Evolutionary conservation across 1,140 invertebrate genomes (phyloP).

Genomic region (Drosophila azteca): DNA sequence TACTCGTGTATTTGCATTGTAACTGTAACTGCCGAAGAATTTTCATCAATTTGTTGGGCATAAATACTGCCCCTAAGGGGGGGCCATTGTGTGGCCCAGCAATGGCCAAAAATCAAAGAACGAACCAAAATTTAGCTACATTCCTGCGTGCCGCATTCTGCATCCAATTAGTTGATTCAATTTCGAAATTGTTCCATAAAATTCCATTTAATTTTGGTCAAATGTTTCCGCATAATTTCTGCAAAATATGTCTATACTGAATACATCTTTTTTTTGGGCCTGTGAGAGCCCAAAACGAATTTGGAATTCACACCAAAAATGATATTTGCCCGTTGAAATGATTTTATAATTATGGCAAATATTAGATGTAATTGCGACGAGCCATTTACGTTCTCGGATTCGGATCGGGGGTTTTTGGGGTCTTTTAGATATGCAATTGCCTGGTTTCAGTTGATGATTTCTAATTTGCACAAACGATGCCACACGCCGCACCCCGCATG

Average conservation of each 20-base stretch:
- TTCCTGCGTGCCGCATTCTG: no score
- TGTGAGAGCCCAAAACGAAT: slow-evolving; percentile 19
- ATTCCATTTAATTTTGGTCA: not conserved
- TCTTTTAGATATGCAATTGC: not conserved
- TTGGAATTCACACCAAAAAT: slow-evolving; percentile 3
- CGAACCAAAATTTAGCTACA: no score
- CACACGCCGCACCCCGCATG: not conserved
- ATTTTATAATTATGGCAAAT: slow-evolving; percentile 34
- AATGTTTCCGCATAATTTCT: not conserved
- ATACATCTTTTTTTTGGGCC: not conserved
- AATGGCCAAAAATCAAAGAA: no score
- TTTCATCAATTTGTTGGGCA: no score
- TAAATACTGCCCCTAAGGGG: no score
- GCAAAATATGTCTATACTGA: not conserved
- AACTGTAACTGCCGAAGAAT: no score
- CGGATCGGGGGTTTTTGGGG: slow-evolving; percentile 3
- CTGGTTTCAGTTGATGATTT: slow-evolving; percentile 17
- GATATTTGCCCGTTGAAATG: slow-evolving; percentile 1
- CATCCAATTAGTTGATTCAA: no score
- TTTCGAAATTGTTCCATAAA: not conserved
- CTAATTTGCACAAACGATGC: slow-evolving; percentile 49
- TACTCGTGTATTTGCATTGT: no score
- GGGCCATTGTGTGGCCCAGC: no score
- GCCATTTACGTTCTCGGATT: not conserved
- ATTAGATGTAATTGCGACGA: slow-evolving; percentile 15